Base-by-base conservation (phyloP, 2,888 invertebrate species). In the Scaptodrosophila latifasciaeformis region DNA sequence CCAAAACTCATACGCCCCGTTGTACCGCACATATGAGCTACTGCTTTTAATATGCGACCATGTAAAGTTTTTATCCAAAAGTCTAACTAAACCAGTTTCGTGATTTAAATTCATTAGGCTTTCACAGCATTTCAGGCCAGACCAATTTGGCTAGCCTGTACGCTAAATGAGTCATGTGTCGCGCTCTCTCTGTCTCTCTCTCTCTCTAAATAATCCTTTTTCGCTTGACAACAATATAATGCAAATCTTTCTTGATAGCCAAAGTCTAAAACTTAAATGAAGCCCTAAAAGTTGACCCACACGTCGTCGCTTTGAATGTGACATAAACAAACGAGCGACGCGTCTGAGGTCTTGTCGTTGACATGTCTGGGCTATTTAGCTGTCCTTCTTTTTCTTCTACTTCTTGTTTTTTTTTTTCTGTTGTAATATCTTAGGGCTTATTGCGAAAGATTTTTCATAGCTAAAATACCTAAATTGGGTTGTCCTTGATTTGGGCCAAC, bases 291-390 rank as follows among this genome's bases (percentile, higher is more conserved):
- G 61, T 66, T 46, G 50, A 55, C 62, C n/a, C 61, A 70, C 66
- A 80, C 80, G 78, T 80, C 78, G 81, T 78, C n/a, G 61, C 61
- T n/a, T n/a, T 75, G n/a, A n/a, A 67, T 50, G 50, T 77, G 58
- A 53, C 81, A 80, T 72, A 66, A 77, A 59, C 75, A 52, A 48
- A 54, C 51, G 58, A 50, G 30, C 43, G 5, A n/a, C n/a, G n/a
- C n/a, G n/a, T n/a, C n/a, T n/a, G n/a, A n/a, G n/a, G n/a, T n/a
- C n/a, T n/a, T n/a, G n/a, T n/a, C n/a, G n/a, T n/a, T n/a, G n/a
- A n/a, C n/a, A n/a, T n/a, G n/a, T n/a, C n/a, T n/a, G n/a, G n/a
- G n/a, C n/a, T n/a, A n/a, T n/a, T n/a, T n/a, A n/a, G n/a, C n/a
- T n/a, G n/a, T n/a, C n/a, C n/a, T n/a, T n/a, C n/a, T n/a, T n/a